Evolutionary conservation across 1,140 invertebrate genomes (phyloP).

Genomic region (Pissodes strobi): DNA sequence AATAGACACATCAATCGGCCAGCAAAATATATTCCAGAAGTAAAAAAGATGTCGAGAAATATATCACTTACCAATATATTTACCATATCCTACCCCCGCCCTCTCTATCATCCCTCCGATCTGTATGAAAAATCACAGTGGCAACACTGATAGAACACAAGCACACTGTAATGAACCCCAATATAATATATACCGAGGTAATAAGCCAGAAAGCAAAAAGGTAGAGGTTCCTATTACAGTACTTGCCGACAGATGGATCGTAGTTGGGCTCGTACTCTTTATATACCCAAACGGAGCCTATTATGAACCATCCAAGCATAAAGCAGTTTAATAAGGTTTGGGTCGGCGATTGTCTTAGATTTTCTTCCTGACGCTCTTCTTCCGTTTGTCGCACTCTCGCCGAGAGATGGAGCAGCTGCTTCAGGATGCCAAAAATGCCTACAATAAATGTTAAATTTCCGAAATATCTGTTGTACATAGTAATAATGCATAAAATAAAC

Average conservation of each 20-base stretch:
- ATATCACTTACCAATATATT: not conserved
- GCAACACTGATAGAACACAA: slow-evolving; percentile 63
- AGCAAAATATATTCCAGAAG: no score
- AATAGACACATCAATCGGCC: no score
- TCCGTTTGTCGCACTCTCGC: slow-evolving; percentile 59
- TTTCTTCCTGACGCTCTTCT: slow-evolving; percentile 61
- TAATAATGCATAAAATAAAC: not conserved
- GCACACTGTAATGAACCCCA: slow-evolving; percentile 61
- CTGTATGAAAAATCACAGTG: slow-evolving; percentile 58
- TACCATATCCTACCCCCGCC: not conserved
- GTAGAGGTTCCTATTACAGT: slow-evolving; percentile 70
- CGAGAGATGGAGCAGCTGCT: slow-evolving; percentile 65
- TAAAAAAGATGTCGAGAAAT: not conserved
- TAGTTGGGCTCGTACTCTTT: slow-evolving; percentile 68
- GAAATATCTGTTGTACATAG: not conserved
- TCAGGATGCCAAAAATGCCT: slow-evolving; percentile 65
- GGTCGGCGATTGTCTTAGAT: slow-evolving; percentile 61
- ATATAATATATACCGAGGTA: slow-evolving; percentile 64
- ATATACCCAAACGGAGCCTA: slow-evolving; percentile 70
- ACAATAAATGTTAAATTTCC: slow-evolving; percentile 36
- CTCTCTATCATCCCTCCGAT: slow-evolving; percentile 37
- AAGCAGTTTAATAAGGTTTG: slow-evolving; percentile 69
- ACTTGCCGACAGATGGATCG: slow-evolving; percentile 58
- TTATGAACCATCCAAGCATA: slow-evolving; percentile 69
- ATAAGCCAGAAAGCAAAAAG: slow-evolving; percentile 72